phyloP scores from a whole-genome alignment of 53 echinoderm and acorn worm species.

The Hippasteria phrygiana region DNA sequence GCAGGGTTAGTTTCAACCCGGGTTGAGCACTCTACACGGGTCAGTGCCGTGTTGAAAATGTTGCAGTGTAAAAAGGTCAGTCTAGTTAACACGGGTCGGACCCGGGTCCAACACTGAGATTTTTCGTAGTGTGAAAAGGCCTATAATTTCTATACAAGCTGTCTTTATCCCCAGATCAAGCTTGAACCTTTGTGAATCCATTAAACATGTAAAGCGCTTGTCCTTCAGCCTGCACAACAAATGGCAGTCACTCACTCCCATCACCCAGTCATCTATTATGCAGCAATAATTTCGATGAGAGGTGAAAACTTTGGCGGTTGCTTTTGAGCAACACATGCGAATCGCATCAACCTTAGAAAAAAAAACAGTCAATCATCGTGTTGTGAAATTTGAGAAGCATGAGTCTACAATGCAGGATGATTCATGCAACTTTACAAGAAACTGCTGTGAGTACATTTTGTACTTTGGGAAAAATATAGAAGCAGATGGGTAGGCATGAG shows the following conservation, averaged over 20 bases:
- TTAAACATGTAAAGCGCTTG: neutral
- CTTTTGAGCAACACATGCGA: constrained; percentile 12
- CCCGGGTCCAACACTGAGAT: no score
- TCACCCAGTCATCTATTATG: neutral
- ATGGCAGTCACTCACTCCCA: neutral
- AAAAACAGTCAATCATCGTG: neutral
- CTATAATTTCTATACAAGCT: no score
- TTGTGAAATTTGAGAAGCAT: neutral
- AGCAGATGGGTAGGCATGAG: no score
- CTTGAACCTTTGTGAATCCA: neutral
- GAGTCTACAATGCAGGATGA: neutral
- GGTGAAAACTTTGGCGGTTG: neutral
- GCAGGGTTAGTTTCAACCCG: no score
- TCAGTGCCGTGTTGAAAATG: no score
- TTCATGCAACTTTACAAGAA: no score
- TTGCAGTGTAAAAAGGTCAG: no score
- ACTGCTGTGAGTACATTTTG: neutral
- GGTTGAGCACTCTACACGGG: no score
- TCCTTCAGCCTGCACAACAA: neutral
- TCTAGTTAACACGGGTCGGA: no score
- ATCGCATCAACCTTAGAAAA: neutral
- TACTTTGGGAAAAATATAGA: neutral
- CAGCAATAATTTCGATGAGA: neutral
- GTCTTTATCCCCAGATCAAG: neutral
- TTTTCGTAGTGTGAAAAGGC: no score